A percentile compares a stretch with the other conserved stretches of the same genome.
Evolutionary conservation across 2,797 vertebrate species (phyloP).

Genomic region (Hyperoplus immaculatus): DNA sequence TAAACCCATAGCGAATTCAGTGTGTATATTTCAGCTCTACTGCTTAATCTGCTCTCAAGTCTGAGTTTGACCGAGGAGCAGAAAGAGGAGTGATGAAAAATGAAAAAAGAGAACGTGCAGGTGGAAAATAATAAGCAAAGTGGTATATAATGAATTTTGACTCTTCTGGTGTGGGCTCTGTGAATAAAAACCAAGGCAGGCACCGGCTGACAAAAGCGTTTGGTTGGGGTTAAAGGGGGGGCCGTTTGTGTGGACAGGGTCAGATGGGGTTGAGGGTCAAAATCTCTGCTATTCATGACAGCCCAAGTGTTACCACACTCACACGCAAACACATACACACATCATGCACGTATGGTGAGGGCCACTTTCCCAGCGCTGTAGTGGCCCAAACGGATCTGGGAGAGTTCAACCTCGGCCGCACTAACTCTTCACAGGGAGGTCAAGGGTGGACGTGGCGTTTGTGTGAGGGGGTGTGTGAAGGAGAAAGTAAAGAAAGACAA

Average conservation of each 20-base stretch:
- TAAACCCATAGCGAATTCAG: not conserved
- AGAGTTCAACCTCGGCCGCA: slow-evolving; percentile 83
- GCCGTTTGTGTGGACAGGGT: slow-evolving; percentile 75
- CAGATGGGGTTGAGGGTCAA: slow-evolving; percentile 77
- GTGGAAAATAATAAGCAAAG: slow-evolving; percentile 69
- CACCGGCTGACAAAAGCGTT: slow-evolving; percentile 72
- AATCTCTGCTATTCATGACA: slow-evolving; percentile 81
- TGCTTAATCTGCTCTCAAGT: slow-evolving; percentile 10
- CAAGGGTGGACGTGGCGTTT: slow-evolving; percentile 82
- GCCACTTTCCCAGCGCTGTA: slow-evolving; percentile 86
- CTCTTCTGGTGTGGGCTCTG: slow-evolving; percentile 62
- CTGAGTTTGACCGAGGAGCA: slow-evolving; percentile 16
- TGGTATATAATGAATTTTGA: slow-evolving; percentile 72
- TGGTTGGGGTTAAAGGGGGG: slow-evolving; percentile 64
- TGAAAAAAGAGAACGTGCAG: slow-evolving; percentile 30
- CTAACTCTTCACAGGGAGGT: slow-evolving; percentile 88
- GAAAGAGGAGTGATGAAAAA: slow-evolving; percentile 44
- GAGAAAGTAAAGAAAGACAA: slow-evolving; percentile 44
- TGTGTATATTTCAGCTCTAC: not conserved
- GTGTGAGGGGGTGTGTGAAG: slow-evolving; percentile 67
- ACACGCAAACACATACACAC: slow-evolving; percentile 56
- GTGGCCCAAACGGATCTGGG: slow-evolving; percentile 72
- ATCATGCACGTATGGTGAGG: slow-evolving; percentile 52
- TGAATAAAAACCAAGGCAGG: slow-evolving; percentile 70
- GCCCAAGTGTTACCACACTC: slow-evolving; percentile 72